Conservation (phyloP, 2,888 invertebrate genomes). For the Serrognathus titanus region DNA sequence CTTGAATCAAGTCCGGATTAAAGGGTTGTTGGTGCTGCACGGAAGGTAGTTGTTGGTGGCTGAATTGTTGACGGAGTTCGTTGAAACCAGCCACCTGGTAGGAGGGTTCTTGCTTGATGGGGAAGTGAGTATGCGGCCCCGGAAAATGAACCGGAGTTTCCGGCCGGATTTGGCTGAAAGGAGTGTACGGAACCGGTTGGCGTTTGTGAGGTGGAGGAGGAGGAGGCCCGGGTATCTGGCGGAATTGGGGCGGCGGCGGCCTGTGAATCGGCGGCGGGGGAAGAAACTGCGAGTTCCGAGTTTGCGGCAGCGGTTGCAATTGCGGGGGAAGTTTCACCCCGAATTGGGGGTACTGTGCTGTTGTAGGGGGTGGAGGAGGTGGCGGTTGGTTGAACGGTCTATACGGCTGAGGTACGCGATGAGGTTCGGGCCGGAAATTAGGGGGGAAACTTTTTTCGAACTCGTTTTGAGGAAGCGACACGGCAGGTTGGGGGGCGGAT, state of each 20-base stretch:
- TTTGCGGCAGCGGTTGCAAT: slow-evolving; percentile 15
- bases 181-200: slow-evolving; percentile 42
- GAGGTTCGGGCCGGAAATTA: slow-evolving; percentile 7
- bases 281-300: slow-evolving; percentile 5
- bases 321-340: slow-evolving; percentile 16
- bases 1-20: too few relatives aligned
- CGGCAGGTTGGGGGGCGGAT: slow-evolving; percentile 63
- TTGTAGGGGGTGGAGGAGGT: slow-evolving; percentile 35
- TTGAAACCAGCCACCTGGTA: slow-evolving; percentile 12
- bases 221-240: slow-evolving; percentile 14
- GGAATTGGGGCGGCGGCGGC: slow-evolving; percentile 22
- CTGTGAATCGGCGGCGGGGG: slow-evolving; percentile 7
- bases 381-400: slow-evolving; percentile 52
- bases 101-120: slow-evolving; percentile 34
- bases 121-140: slow-evolving; percentile 54
- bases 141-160: slow-evolving; percentile 38
- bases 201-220: slow-evolving; percentile 23
- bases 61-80: slow-evolving; percentile 17
- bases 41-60: slow-evolving; percentile 40
- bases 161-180: slow-evolving; percentile 32
- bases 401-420: slow-evolving; percentile 52
- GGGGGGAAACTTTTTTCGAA: background rate
- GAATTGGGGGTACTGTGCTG: slow-evolving; percentile 12
- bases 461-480: slow-evolving; percentile 48
- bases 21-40: too few relatives aligned